phyloP scores from a whole-genome alignment of 92 coral and sea anemone species.

The Phenganax subtilis region DNA sequence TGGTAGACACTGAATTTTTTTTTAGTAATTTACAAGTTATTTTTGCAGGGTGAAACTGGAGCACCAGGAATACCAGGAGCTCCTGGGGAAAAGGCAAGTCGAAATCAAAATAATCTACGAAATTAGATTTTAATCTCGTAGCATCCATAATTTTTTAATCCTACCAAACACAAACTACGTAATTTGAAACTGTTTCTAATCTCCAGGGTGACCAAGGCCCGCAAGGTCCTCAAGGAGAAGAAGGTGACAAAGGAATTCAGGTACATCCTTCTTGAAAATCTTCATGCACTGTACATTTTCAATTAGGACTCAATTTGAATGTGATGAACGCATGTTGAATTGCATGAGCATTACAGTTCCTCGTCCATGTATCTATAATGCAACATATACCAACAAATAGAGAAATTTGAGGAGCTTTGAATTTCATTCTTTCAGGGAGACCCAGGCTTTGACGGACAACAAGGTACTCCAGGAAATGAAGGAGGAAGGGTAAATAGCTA shows the following conservation, averaged over 20 bases:
- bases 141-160: too few species aligned
- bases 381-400: too few species aligned
- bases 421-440: background rate
- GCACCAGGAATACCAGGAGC: constrained; percentile 6
- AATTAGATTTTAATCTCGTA: too few species aligned
- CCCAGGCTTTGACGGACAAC: constrained; percentile 1
- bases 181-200: background rate
- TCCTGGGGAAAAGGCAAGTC: constrained; percentile 1
- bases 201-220: constrained; percentile 11
- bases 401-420: background rate
- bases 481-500: background rate
- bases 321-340: too few species aligned
- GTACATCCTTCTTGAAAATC: background rate
- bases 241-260: constrained; percentile 20
- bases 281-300: too few species aligned
- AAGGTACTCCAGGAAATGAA: background rate
- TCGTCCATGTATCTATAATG: too few species aligned
- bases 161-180: too few species aligned
- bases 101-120: background rate
- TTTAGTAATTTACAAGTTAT: background rate
- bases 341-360: too few species aligned
- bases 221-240: background rate
- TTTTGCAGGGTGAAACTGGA: constrained; percentile 3
- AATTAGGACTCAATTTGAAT: too few species aligned
- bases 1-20: too few species aligned